Base-by-base conservation (phyloP, 2,888 invertebrate species). In the Nemotelus pantherinus region DNA sequence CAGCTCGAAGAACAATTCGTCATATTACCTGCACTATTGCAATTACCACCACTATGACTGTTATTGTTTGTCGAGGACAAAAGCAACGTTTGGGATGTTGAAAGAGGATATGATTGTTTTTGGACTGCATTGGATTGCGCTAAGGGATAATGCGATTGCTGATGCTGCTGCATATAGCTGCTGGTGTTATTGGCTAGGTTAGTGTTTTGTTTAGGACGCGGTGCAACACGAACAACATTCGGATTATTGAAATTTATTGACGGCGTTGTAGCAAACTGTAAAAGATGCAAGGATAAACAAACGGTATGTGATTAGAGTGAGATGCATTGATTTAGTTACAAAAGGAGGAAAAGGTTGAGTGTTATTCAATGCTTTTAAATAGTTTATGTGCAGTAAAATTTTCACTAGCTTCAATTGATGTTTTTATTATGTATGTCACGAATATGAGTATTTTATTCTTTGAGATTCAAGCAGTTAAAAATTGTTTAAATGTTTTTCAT, bases 161-260 rank as follows among this genome's bases (percentile, higher is more conserved):
- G 79, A 50, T 77, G 80, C 7, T 72, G 79, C 60, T 79, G 78
- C 5, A 77, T 43, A 4, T 53, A 41, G 47, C 10, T 75, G 80
- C 1, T 77, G 77, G 60, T 77, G 77, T 64, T 71, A 79, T 64
- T 81, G 77, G n/a, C 75, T 58, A 81, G 78, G 78, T 81, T 80
- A 81, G 81, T 80, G 76, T 80, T 80, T 81, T 85, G 84, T 85
- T 86, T 86, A 83, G 85, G 85, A 83, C 85, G 85, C 84, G 87
- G 86, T 80, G 85, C 85, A 83, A 85, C 84, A 85, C 85, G 86
- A 83, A 85, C 81, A 90, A 87, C 82, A 90, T 89, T 87, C 89
- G 83, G 88, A 90, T 89, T 85, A 89, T 87, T 85, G 89, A 89
- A 85, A 89, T 88, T 83, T 89, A 89, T 89, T 89, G 89, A 85